These are phyloP conservation scores for Nomada hirtipes DNA, from an alignment of 2,888 invertebrate genomes.

Conservation along the genomic window DNA sequence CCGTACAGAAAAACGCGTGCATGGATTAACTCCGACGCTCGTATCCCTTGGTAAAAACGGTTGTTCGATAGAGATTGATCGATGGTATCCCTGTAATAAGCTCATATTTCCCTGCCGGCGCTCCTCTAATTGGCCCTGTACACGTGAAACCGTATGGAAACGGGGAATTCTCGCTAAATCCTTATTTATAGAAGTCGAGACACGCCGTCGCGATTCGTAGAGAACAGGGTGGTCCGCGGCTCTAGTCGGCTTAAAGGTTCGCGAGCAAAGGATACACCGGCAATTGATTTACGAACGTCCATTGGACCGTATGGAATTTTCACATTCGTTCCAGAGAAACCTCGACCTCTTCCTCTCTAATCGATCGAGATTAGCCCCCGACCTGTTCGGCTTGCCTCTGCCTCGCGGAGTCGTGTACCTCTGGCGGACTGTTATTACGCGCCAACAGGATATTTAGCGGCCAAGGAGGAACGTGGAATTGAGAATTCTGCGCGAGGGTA, in stretches of 20 bases:
- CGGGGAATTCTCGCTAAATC: conserved; percentile 38
- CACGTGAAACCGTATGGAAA: neutral
- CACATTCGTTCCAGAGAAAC: conserved; percentile 51
- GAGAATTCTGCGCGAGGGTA: neutral
- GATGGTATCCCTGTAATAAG: conserved; percentile 56
- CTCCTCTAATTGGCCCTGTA: conserved; percentile 37
- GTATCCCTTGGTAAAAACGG: neutral
- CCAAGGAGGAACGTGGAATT: conserved; percentile 20
- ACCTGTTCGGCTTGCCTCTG: conserved; percentile 5
- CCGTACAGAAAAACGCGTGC: neutral
- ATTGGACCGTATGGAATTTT: conserved; percentile 61
- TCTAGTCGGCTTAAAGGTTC: conserved; percentile 65
- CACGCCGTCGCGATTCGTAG: conserved; percentile 46
- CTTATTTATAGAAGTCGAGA: conserved; percentile 52
- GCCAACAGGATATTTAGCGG: conserved; percentile 34
- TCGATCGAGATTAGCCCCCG: conserved; percentile 60
- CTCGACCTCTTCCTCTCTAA: conserved; percentile 41
- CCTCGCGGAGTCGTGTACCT: conserved; percentile 22
- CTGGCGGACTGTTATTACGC: conserved; percentile 29
- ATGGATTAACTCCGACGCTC: neutral
- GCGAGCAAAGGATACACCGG: conserved; percentile 74
- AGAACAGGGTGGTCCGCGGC: conserved; percentile 69
- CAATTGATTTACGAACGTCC: conserved; percentile 75
- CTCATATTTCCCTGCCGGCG: conserved; percentile 34
- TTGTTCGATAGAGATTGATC: conserved; percentile 71